Evolutionary conservation across 2,888 invertebrate genomes (phyloP), one percentile per base, ranked within the genome.

Genomic region (Trichogramma dendrolimi): DNA sequence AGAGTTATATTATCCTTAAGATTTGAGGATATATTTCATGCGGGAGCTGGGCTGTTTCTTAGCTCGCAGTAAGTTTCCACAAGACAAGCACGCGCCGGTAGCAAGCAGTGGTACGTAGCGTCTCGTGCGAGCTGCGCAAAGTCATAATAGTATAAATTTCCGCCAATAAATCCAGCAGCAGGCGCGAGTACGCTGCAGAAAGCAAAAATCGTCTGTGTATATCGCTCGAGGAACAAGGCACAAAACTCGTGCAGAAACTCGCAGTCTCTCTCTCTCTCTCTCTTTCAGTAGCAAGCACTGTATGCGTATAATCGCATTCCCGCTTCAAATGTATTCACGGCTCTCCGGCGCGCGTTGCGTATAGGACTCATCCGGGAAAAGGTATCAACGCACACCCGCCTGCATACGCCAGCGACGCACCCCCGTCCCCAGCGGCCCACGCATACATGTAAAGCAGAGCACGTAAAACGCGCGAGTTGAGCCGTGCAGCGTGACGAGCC

Each of bases 271-370:
- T 27, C 46, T 10, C n/a, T 8, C 46, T 10, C 46, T 8, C n/a
- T 46, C 42, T n/a, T 44, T 43, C 57, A 47, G 57, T n/a, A 43
- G 50, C 54, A 27, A 27, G 27, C 27, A 3, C 27, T 27, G 3
- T 61, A 57, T 55, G 60, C 59, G 66, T 63, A 69, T 74, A 74
- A 76, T 76, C 75, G 73, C 72, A 75, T 75, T 75, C 73, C 71
- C 72, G 72, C 70, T 75, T 71, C 70, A 72, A 75, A 75, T 73
- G 71, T 76, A 76, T 75, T 75, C 73, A 67, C 70, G 71, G 66
- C 68, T 71, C 58, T 53, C 53, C 5, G 27, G 48, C 48, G 27
- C 11, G 48, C 48, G 5, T 14, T 2, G 11, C 52, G 46, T 63
- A 57, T 55, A 52, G 53, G 62, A 58, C 58, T 57, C 60, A 50